Percentiles rank a stretch among this genome's conserved stretches.
These are phyloP conservation scores for Mnemiopsis leidyi DNA, from an alignment of 37 sponge, comb jelly and placozoan genomes.

Conservation along the genomic window DNA sequence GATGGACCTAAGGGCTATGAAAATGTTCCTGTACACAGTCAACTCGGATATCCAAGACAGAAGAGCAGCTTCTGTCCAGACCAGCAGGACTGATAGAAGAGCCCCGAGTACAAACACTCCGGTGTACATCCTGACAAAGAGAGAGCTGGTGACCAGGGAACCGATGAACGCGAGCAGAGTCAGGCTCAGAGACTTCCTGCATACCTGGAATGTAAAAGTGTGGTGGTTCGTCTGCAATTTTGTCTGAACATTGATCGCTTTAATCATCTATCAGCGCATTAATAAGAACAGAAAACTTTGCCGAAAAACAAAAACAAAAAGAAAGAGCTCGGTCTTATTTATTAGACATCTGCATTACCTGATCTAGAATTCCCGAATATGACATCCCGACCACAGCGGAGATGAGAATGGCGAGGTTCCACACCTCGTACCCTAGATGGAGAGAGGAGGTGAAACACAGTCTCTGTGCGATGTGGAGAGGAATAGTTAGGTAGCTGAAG, in stretches of 20 bases:
- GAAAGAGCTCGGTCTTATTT: too few species aligned
- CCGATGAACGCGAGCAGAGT: background rate
- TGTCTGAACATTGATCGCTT: too few species aligned
- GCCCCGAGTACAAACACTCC: conserved; percentile 29
- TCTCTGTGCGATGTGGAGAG: background rate
- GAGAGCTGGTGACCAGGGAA: background rate
- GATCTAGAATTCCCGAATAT: background rate
- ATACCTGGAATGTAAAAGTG: too few species aligned
- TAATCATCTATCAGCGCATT: too few species aligned
- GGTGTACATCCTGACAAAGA: background rate
- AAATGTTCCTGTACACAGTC: conserved; percentile 1
- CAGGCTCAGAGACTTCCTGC: background rate
- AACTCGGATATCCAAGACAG: background rate
- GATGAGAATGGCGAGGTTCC: background rate
- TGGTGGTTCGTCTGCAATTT: too few species aligned
- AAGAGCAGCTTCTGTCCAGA: conserved; percentile 14
- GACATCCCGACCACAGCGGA: background rate
- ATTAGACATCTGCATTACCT: too few species aligned
- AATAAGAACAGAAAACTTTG: too few species aligned
- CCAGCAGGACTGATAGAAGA: background rate
- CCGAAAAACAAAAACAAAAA: too few species aligned
- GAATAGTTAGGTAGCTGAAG: conserved; percentile 1
- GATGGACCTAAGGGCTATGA: background rate
- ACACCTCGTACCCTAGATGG: background rate
- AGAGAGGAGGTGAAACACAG: background rate